Percentiles rank a stretch among this genome's conserved stretches.
Conservation (phyloP, 2,797 vertebrate species). For the Mormyrops attenuatus region DNA sequence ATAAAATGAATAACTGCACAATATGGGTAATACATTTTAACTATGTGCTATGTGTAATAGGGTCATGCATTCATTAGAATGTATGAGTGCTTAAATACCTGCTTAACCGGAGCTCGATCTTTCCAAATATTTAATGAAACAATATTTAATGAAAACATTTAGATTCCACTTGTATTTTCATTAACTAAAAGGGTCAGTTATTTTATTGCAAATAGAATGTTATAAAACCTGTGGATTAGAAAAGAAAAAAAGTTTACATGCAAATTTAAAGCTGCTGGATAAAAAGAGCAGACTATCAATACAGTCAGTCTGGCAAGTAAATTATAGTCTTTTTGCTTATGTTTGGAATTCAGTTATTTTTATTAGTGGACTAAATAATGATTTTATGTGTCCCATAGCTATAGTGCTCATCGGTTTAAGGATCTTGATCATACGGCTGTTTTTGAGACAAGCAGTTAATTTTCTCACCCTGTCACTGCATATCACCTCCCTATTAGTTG, state of each 20-base stretch:
- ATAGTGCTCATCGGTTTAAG: not conserved
- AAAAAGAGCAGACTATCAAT: not conserved
- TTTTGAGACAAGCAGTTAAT: not conserved
- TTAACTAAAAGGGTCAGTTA: slow-evolving; percentile 13
- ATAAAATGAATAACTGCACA: slow-evolving; percentile 68
- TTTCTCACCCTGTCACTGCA: not conserved
- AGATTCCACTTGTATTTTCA: slow-evolving; percentile 7
- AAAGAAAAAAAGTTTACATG: not conserved
- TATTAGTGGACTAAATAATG: not conserved
- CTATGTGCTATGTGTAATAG: slow-evolving; percentile 15
- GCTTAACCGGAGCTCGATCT: not conserved
- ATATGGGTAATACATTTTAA: slow-evolving; percentile 15
- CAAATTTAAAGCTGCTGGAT: not conserved
- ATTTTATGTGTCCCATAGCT: not conserved
- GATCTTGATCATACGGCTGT: not conserved
- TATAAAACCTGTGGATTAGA: slow-evolving; percentile 9
- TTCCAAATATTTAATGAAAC: slow-evolving; percentile 17
- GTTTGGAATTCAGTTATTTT: not conserved
- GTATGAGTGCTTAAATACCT: slow-evolving; percentile 10
- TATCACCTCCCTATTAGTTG: not conserved
- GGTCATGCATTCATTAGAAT: slow-evolving; percentile 11
- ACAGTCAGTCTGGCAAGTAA: not conserved
- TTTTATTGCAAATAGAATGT: not conserved
- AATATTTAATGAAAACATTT: slow-evolving; percentile 11
- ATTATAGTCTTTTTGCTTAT: not conserved